phyloP scores from a whole-genome alignment of 2,113 vertebrate genomes.

The Colius striatus region DNA sequence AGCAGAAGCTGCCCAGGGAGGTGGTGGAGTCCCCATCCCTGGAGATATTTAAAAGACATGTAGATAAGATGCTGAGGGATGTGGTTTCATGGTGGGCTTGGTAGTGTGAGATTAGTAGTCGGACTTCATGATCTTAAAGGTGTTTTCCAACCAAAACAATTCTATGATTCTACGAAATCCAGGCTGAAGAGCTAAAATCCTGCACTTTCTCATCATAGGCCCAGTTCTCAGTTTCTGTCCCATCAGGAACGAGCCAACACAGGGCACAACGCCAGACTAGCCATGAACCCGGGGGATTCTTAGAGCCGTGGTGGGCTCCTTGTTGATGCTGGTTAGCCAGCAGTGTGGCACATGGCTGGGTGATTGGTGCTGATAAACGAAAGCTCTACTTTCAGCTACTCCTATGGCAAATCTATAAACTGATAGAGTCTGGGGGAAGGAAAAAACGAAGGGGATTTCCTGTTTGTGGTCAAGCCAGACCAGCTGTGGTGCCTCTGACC shows the following conservation, averaged over 20 bases:
- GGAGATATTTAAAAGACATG: no score
- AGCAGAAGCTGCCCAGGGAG: no score
- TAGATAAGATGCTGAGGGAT: no score
- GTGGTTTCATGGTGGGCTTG: no score
- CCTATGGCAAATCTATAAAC: background rate
- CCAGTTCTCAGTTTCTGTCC: background rate
- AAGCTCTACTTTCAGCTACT: background rate
- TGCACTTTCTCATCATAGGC: background rate
- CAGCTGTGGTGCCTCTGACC: background rate
- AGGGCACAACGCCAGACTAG: background rate
- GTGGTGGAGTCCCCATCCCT: no score
- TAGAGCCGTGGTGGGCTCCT: background rate
- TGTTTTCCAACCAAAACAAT: no score
- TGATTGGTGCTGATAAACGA: background rate
- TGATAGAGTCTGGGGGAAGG: background rate
- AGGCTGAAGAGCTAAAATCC: background rate
- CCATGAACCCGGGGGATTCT: fast-evolving
- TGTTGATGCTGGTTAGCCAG: fast-evolving
- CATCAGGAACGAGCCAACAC: background rate
- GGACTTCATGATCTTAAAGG: no score
- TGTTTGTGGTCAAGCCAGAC: background rate
- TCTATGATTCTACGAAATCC: background rate
- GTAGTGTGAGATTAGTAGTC: no score
- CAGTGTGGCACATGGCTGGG: background rate
- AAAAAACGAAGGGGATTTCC: background rate